phyloP scores from a whole-genome alignment of 2,113 vertebrate species.

The Dipodomys ordii region DNA sequence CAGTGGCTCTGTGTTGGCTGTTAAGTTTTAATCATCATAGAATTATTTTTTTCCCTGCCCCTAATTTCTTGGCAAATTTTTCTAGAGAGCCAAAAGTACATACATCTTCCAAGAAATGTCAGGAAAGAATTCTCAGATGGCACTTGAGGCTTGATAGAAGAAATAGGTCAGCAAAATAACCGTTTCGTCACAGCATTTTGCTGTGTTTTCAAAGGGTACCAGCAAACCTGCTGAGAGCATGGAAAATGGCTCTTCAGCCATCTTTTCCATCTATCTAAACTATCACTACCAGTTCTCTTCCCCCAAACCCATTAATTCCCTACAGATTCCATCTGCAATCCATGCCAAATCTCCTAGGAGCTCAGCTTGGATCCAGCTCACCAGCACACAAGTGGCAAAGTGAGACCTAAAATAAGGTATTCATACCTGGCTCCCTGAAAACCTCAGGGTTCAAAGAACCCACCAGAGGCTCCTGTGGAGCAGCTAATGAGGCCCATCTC shows the following conservation, averaged over 20 bases:
- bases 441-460: background rate
- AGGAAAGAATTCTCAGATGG: background rate
- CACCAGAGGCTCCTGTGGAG: too few relatives aligned
- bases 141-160: constrained; percentile 13
- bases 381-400: background rate
- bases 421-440: background rate
- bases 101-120: background rate
- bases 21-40: background rate
- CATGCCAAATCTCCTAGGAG: background rate
- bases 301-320: background rate
- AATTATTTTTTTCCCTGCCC: background rate
- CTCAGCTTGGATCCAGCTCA: background rate
- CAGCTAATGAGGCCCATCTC: background rate
- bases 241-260: background rate
- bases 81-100: background rate
- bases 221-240: background rate
- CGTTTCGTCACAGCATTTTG: background rate
- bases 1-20: background rate
- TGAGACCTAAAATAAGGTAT: background rate
- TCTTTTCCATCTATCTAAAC: background rate
- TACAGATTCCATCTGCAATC: background rate
- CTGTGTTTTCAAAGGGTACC: background rate
- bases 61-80: constrained; percentile 33
- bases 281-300: background rate
- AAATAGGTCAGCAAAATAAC: background rate